Percentiles rank a stretch among this genome's conserved stretches.
Conservation (phyloP, 2,797 vertebrate species). For the Oreochromis mossambicus region DNA sequence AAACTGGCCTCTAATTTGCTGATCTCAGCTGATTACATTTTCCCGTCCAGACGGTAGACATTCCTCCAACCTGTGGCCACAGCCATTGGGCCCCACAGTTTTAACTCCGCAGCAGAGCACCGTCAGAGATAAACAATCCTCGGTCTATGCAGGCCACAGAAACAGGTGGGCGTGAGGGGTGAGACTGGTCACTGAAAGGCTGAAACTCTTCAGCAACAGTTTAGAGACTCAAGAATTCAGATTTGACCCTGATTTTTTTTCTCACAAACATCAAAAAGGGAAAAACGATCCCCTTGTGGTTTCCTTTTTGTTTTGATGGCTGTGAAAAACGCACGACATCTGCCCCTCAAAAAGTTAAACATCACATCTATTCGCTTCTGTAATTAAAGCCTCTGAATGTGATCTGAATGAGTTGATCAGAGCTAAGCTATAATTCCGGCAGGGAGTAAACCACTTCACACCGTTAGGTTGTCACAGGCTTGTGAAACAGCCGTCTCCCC, state of each 20-base stretch:
- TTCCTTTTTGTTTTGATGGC: slow-evolving; percentile 40
- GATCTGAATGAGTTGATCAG: slow-evolving; percentile 21
- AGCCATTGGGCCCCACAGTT: slow-evolving; percentile 60
- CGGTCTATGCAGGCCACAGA: slow-evolving; percentile 48
- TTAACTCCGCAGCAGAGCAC: slow-evolving; percentile 44
- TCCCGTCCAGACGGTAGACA: slow-evolving; percentile 75
- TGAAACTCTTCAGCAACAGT: not conserved
- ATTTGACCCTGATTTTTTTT: slow-evolving; percentile 32
- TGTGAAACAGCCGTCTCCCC: slow-evolving; percentile 8
- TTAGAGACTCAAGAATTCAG: not conserved
- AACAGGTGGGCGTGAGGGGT: slow-evolving; percentile 58
- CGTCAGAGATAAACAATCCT: slow-evolving; percentile 58
- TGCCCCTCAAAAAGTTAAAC: slow-evolving; percentile 36
- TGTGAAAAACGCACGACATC: slow-evolving; percentile 33
- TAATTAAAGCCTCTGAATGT: slow-evolving; percentile 39
- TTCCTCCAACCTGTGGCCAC: slow-evolving; percentile 70
- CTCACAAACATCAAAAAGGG: slow-evolving; percentile 34
- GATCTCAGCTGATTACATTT: slow-evolving; percentile 78
- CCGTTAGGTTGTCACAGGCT: not conserved
- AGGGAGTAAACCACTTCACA: slow-evolving; percentile 14
- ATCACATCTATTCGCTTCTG: slow-evolving; percentile 38
- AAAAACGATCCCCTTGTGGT: not conserved
- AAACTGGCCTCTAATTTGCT: slow-evolving; percentile 67
- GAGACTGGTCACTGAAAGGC: slow-evolving; percentile 34
- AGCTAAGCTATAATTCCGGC: slow-evolving; percentile 25